These are phyloP conservation scores for Apodemus speciosus DNA, from an alignment of 2,113 vertebrate genomes.

Conservation along the genomic window DNA sequence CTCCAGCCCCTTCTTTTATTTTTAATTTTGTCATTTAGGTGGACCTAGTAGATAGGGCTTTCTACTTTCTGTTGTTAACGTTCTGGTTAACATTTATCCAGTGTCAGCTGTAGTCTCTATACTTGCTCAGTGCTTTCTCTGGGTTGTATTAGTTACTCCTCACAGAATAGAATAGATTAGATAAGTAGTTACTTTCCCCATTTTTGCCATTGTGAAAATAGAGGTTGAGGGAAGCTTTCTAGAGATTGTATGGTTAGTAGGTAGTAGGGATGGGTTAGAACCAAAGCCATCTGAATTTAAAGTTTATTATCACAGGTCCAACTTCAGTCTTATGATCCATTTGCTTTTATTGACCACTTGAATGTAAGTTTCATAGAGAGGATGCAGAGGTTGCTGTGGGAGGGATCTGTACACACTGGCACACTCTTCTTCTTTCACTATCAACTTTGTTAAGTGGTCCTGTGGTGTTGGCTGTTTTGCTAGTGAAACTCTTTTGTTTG, in stretches of 20 bases:
- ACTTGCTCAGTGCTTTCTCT: neutral
- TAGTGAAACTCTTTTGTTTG: constrained; percentile 2
- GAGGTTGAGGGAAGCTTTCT: constrained; percentile 4
- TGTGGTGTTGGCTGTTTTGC: neutral
- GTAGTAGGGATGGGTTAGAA: neutral
- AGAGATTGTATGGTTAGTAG: neutral
- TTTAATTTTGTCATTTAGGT: neutral
- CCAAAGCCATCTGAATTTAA: neutral
- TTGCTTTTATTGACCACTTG: neutral
- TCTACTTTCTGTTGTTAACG: neutral
- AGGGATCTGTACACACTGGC: neutral
- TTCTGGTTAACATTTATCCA: neutral
- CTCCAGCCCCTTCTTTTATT: neutral
- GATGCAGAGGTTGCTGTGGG: neutral
- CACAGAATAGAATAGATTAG: neutral
- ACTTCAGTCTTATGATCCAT: neutral
- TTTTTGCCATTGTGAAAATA: neutral
- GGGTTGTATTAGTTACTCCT: neutral
- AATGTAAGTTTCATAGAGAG: neutral
- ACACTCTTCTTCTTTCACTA: neutral
- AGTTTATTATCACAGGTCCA: neutral
- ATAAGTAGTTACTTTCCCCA: neutral
- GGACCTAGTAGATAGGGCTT: neutral
- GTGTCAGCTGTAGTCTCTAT: neutral
- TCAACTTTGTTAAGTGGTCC: neutral